phyloP scores from a whole-genome alignment of 2,888 invertebrate genomes.

The Limnephilus auricula region DNA sequence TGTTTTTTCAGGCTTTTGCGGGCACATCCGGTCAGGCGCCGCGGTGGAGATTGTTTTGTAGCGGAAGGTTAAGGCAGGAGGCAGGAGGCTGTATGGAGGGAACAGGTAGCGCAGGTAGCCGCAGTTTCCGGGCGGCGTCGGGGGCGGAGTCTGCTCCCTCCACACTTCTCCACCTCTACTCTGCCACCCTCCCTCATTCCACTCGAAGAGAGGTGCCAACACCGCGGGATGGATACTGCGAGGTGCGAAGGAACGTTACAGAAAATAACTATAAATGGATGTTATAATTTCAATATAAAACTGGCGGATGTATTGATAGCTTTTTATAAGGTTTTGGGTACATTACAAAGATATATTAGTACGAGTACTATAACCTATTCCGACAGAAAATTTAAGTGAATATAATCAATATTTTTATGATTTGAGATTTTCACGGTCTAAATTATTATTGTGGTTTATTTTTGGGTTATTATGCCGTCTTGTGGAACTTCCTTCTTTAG shows the following conservation, averaged over 20 bases:
- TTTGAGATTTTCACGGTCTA: too few relatives aligned
- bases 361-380: too few relatives aligned
- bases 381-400: too few relatives aligned
- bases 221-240: constrained; percentile 29
- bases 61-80: constrained; percentile 11
- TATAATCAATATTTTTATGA: too few relatives aligned
- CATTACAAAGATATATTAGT: too few relatives aligned
- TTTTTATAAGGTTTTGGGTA: too few relatives aligned
- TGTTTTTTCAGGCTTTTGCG: constrained; percentile 15
- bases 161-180: not conserved
- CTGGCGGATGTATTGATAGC: not conserved
- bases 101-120: constrained; percentile 56
- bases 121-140: constrained; percentile 54
- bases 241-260: constrained; percentile 4
- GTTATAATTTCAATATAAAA: not conserved
- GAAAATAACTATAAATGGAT: not conserved
- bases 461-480: too few relatives aligned
- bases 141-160: constrained; percentile 44
- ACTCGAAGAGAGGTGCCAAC: not conserved
- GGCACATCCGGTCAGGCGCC: constrained; percentile 48
- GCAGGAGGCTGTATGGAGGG: not conserved
- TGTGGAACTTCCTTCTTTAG: too few relatives aligned
- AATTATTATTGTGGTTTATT: too few relatives aligned
- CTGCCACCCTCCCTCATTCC: not conserved
- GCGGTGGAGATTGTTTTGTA: constrained; percentile 33